Percentiles rank a stretch among this genome's conserved stretches.
These are phyloP conservation scores for Loriculus beryllinus DNA, from an alignment of 2,797 vertebrate genomes.

Conservation along the genomic window DNA sequence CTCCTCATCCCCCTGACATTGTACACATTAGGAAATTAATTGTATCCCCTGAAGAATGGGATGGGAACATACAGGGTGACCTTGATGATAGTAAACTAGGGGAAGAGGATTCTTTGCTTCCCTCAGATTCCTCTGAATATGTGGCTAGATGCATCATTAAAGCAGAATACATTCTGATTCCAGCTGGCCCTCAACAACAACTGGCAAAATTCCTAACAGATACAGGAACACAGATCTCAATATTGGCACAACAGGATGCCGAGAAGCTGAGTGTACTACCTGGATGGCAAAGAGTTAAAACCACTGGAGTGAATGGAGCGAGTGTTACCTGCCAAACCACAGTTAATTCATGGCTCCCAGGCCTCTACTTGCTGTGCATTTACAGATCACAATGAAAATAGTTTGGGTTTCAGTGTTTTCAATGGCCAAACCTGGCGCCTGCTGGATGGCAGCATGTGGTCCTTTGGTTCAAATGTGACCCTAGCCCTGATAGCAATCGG, in stretches of 20 bases:
- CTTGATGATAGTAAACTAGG: not conserved
- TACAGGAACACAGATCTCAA: not conserved
- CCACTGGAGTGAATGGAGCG: not conserved
- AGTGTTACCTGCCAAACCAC: not conserved
- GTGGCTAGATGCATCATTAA: not conserved
- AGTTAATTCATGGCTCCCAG: not conserved
- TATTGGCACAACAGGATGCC: not conserved
- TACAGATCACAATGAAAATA: not conserved
- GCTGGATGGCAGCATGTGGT: not conserved
- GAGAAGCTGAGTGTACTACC: not conserved
- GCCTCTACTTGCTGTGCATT: not conserved
- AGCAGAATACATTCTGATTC: not conserved
- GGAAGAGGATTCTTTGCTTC: not conserved
- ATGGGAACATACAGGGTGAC: not conserved
- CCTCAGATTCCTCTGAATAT: not conserved
- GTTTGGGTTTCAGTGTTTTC: not conserved
- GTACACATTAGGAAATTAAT: not conserved
- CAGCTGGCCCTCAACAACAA: not conserved
- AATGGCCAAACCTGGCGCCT: not conserved
- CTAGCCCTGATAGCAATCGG: not conserved
- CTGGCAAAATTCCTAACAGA: not conserved
- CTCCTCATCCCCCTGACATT: not conserved
- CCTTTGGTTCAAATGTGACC: not conserved
- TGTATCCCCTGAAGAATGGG: not conserved
- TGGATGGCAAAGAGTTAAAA: not conserved